phyloP scores from a whole-genome alignment of 1,140 invertebrate species.

The Drosophila teissieri region DNA sequence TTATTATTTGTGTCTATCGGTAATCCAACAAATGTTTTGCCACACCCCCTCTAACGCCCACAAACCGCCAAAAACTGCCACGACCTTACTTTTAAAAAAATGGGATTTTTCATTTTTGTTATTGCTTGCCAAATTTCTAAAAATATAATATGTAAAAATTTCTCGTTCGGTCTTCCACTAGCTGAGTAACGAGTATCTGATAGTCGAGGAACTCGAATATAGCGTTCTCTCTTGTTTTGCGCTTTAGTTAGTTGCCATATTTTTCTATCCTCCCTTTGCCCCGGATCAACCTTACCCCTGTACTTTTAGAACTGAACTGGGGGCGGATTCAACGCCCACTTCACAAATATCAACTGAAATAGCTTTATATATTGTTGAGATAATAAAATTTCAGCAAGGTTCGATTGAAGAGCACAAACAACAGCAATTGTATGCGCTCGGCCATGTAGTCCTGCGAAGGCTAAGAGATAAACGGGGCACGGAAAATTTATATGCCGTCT shows the following conservation, averaged over 20 bases:
- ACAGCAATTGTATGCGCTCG: neutral
- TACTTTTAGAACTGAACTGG: neutral
- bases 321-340: slow-evolving; percentile 49
- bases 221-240: slow-evolving; percentile 28
- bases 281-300: neutral
- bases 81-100: too few relatives aligned
- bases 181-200: too few relatives aligned
- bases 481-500: neutral
- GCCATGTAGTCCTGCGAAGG: neutral
- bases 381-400: slow-evolving; percentile 61
- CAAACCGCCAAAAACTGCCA: too few relatives aligned
- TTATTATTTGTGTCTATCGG: too few relatives aligned
- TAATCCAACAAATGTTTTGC: too few relatives aligned
- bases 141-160: too few relatives aligned
- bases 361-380: slow-evolving; percentile 65
- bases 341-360: slow-evolving; percentile 72
- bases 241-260: slow-evolving; percentile 68
- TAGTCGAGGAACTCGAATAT: too few relatives aligned
- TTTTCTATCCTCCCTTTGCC: slow-evolving; percentile 4
- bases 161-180: too few relatives aligned
- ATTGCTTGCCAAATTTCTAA: too few relatives aligned
- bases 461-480: neutral
- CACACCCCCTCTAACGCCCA: too few relatives aligned
- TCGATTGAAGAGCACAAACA: slow-evolving; percentile 11
- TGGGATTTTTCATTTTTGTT: too few relatives aligned